Percentiles rank a stretch among this genome's conserved stretches.
These are phyloP conservation scores for Oscheius myriophilus DNA, from an alignment of 2,888 invertebrate species.

Conservation along the genomic window DNA sequence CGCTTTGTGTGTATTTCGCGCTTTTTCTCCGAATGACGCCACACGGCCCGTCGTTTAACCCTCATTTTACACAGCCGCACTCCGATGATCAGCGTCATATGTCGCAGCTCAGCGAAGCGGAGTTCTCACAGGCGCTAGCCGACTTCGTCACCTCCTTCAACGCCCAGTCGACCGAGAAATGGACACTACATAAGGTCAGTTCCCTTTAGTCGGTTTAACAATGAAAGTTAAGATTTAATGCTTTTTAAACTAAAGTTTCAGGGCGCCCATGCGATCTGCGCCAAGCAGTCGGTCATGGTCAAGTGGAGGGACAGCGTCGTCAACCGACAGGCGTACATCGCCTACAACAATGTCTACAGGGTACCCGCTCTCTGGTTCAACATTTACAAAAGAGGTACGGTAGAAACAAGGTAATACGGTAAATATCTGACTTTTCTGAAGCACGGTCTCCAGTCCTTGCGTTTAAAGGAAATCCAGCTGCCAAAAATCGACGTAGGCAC, in stretches of 20 bases:
- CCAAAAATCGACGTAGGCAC: too few species aligned
- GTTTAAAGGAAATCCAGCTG: too few species aligned
- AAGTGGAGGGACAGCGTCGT: slow-evolving; percentile 32
- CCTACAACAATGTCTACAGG: slow-evolving; percentile 52
- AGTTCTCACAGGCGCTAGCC: slow-evolving; percentile 23
- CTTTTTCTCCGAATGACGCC: background rate
- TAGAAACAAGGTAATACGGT: background rate
- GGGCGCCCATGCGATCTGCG: slow-evolving; percentile 32
- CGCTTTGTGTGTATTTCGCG: background rate
- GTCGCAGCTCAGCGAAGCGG: slow-evolving; percentile 29
- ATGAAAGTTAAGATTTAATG: too few species aligned
- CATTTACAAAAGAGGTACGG: slow-evolving; percentile 51
- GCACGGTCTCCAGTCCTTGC: too few species aligned
- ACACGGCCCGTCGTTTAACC: too few species aligned
- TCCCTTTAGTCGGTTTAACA: background rate
- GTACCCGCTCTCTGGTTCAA: slow-evolving; percentile 65
- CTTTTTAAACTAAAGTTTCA: slow-evolving; percentile 2
- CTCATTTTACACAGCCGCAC: slow-evolving; percentile 18
- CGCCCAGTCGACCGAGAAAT: slow-evolving; percentile 20
- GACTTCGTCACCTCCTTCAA: slow-evolving; percentile 27
- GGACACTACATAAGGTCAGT: slow-evolving; percentile 33
- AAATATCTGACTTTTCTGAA: too few species aligned
- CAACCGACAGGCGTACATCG: slow-evolving; percentile 46
- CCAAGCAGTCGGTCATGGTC: slow-evolving; percentile 40
- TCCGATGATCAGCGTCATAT: slow-evolving; percentile 29